Evolutionary conservation across 2,797 vertebrate genomes (phyloP).

Genomic region (Hafferia zeledoni): DNA sequence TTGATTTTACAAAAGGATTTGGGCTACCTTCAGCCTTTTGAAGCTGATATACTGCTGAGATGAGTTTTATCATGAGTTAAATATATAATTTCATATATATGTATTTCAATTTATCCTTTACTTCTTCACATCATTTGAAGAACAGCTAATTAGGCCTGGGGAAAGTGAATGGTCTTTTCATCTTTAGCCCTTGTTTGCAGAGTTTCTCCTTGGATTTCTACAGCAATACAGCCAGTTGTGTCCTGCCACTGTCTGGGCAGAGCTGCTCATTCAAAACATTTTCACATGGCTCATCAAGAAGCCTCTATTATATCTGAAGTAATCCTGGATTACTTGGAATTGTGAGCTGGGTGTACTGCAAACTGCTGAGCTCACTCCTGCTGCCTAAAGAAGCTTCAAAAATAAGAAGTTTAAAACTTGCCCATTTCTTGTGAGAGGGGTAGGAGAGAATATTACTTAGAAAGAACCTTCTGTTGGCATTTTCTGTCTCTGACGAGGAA

Average conservation of each 20-base stretch:
- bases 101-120: fast-evolving
- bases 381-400: background rate
- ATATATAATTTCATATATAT: fast-evolving
- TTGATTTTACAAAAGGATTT: background rate
- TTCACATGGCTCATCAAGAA: background rate
- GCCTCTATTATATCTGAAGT: background rate
- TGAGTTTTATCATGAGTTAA: background rate
- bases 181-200: background rate
- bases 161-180: background rate
- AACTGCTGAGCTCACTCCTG: background rate
- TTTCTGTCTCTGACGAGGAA: background rate
- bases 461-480: background rate
- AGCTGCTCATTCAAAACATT: background rate
- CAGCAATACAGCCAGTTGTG: background rate
- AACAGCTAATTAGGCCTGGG: background rate
- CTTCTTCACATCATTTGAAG: background rate
- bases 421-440: background rate
- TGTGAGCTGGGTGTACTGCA: background rate
- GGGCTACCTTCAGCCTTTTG: background rate
- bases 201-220: background rate
- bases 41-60: too few relatives aligned
- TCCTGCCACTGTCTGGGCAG: background rate
- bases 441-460: too few relatives aligned
- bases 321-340: background rate
- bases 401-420: background rate